Percentiles rank a stretch among this genome's conserved stretches.
Conservation (phyloP, 2,113 vertebrate genomes). For the Malurus cyaneus region DNA sequence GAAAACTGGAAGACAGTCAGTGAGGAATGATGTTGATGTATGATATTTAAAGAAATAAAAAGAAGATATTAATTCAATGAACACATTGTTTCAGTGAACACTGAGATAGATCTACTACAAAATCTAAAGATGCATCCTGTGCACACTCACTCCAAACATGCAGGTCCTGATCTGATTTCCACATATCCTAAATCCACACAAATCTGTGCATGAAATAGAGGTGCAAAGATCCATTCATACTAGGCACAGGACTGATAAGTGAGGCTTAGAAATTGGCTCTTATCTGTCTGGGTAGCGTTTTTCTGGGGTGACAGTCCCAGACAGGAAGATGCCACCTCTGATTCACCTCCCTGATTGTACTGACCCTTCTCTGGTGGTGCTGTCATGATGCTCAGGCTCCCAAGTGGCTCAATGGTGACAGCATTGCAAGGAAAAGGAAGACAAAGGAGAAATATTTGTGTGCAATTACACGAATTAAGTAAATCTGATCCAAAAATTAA, state of each 20-base stretch:
- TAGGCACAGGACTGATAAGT: not conserved
- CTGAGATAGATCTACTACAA: not conserved
- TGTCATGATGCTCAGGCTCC: not conserved
- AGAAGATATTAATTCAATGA: not conserved
- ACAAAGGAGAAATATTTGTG: not conserved
- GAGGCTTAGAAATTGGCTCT: not conserved
- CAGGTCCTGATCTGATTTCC: not conserved
- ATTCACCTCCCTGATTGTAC: not conserved
- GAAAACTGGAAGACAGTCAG: not conserved
- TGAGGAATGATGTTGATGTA: not conserved
- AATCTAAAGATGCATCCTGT: not conserved
- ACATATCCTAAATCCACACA: not conserved
- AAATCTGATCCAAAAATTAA: not conserved
- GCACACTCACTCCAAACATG: not conserved
- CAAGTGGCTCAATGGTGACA: not conserved
- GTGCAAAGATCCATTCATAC: not conserved
- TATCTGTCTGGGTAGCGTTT: not conserved
- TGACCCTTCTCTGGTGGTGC: fast-evolving
- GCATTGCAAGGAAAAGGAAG: not conserved
- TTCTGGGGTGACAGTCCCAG: not conserved
- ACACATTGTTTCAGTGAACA: not conserved
- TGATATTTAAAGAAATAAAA: not conserved
- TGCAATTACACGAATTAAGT: not conserved
- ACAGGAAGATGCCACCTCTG: not conserved
- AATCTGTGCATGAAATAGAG: not conserved